Evolutionary conservation across 2,888 invertebrate species (phyloP).

Genomic region (Drosophila infuscata): DNA sequence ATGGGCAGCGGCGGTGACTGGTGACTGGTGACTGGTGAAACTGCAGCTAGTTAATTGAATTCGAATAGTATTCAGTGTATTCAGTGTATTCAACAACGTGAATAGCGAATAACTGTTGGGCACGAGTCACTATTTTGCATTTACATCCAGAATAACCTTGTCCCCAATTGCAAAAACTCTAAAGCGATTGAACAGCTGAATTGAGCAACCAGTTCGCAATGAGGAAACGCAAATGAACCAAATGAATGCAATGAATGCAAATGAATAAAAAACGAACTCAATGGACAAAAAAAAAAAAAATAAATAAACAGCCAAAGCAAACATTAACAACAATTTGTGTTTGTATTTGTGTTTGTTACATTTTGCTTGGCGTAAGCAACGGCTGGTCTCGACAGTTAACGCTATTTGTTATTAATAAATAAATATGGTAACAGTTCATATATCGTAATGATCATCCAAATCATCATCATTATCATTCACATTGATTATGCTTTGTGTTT

Average conservation of each 20-base stretch:
- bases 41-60: constrained; percentile 41
- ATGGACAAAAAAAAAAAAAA: constrained; percentile 8
- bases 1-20: constrained; percentile 4
- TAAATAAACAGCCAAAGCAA: constrained; percentile 46
- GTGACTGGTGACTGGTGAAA: constrained; percentile 32
- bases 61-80: constrained; percentile 1
- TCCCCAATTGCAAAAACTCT: constrained; percentile 4
- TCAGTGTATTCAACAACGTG: not conserved
- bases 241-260: not conserved
- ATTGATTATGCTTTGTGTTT: constrained; percentile 61
- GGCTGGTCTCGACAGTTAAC: constrained; percentile 28
- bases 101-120: not conserved
- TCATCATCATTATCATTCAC: constrained; percentile 31
- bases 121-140: not conserved
- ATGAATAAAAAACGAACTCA: constrained; percentile 5
- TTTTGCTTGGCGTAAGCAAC: constrained; percentile 17
- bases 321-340: constrained; percentile 65
- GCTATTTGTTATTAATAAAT: constrained; percentile 63
- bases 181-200: constrained; percentile 39
- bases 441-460: constrained; percentile 31
- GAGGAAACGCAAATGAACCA: constrained; percentile 22
- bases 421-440: constrained; percentile 63
- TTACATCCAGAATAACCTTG: constrained; percentile 34
- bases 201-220: constrained; percentile 4
- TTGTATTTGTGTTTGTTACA: constrained; percentile 19